Evolutionary conservation across 2,797 vertebrate genomes (phyloP).

Genomic region (Neosilurus hyrtlii): DNA sequence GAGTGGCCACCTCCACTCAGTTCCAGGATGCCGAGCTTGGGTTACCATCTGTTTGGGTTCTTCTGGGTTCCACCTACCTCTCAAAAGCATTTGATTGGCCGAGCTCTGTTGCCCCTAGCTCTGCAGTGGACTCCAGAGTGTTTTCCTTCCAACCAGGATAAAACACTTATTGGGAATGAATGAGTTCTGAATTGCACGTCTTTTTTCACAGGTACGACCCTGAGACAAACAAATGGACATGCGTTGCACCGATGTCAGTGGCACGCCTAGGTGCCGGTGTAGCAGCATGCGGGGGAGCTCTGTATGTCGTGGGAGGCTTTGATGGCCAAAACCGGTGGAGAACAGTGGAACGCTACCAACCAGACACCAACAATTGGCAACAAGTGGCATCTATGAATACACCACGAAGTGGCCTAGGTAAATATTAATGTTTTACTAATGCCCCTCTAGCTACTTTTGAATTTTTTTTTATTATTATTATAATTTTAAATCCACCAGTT

Average conservation of each 20-base stretch:
- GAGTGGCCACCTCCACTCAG: background rate
- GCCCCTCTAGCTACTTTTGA: background rate
- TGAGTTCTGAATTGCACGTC: background rate
- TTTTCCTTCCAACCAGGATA: background rate
- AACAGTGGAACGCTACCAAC: constrained; percentile 76
- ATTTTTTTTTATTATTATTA: background rate
- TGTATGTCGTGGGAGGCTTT: constrained; percentile 79
- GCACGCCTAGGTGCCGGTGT: constrained; percentile 78
- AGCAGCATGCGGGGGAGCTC: constrained; percentile 66
- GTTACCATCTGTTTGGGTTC: background rate
- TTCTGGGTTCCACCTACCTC: background rate
- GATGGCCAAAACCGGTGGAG: constrained; percentile 77
- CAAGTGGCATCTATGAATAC: constrained; percentile 74
- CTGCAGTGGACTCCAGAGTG: background rate
- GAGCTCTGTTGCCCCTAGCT: background rate
- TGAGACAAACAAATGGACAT: constrained; percentile 76
- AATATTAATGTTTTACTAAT: constrained; percentile 40
- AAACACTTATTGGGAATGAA: background rate
- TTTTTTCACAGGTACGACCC: constrained; percentile 75
- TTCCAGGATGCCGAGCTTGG: background rate
- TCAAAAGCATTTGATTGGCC: background rate
- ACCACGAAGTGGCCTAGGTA: constrained; percentile 78
- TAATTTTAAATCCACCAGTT: background rate
- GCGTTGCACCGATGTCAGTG: constrained; percentile 73
- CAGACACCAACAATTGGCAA: constrained; percentile 77